Evolutionary conservation across 2,888 invertebrate genomes (phyloP), one percentile per base, ranked within the genome.

Genomic region (Plagodis pulveraria): DNA sequence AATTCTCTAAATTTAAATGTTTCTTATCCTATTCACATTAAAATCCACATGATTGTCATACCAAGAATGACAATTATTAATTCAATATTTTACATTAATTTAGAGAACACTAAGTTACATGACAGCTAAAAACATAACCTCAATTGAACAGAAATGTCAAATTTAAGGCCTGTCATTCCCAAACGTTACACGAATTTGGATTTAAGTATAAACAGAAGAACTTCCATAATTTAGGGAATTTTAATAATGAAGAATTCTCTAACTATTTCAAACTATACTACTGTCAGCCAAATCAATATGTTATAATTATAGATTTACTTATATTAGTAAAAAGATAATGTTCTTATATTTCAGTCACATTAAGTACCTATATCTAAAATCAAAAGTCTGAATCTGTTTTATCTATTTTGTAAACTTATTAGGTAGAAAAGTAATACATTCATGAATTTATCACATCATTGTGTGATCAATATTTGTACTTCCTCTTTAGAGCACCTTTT

Each of bases 401-500:
- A 62, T 55, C 59, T 61, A 44, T 55, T 2, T 40, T 48, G 41
- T 36, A 43, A 35, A 55, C 22, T n/a, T 50, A 63, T 63, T 66
- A 63, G 57, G 47, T 65, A 64, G 57, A 44, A 62, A 48, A 8
- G 52, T 58, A 49, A 65, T 63, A 53, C 58, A 55, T 43, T 10
- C 51, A 60, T 58, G 47, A 57, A 63, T 58, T 56, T 68, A 64
- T 62, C 57, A 62, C 53, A 35, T 55, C 35, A 43, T 43, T 12
- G 5, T 62, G 47, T 56, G 53, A 53, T 58, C 38, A 47, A 55
- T 47, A 56, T 57, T 53, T 58, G 45, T 62, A 58, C 60, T 64
- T 67, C 62, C 63, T 64, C 56, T 63, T 62, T 65, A 62, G 48
- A 63, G 65, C 67, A 69, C 69, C 59, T 67, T 67, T 69, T 67